phyloP scores from a whole-genome alignment of 2,888 invertebrate species.

The Spilarctia lutea region DNA sequence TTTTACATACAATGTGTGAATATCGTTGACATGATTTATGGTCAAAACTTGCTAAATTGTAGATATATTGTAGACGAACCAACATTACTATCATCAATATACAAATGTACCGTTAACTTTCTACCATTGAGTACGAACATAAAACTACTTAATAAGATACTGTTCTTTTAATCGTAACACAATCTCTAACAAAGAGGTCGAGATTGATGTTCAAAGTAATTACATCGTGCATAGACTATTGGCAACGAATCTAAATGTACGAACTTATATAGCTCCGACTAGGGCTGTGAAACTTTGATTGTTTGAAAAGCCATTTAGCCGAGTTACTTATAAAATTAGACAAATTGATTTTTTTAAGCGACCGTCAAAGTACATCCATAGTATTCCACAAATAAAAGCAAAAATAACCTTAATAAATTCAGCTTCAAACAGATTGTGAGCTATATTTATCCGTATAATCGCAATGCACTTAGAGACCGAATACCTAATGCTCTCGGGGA shows the following conservation, averaged over 20 bases:
- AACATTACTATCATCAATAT: background rate
- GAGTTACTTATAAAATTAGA: background rate
- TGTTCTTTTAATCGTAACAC: slow-evolving; percentile 48
- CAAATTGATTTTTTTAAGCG: background rate
- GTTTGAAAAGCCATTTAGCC: slow-evolving; percentile 12
- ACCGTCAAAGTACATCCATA: background rate
- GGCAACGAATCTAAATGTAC: slow-evolving; percentile 51
- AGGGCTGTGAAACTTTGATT: slow-evolving; percentile 30
- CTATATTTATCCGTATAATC: slow-evolving; percentile 11
- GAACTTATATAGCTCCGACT: slow-evolving; percentile 29
- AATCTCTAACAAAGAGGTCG: slow-evolving; percentile 42
- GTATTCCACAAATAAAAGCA: background rate
- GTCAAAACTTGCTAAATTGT: background rate
- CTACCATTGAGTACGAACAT: slow-evolving; percentile 25
- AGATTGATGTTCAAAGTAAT: slow-evolving; percentile 64
- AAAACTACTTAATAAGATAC: slow-evolving; percentile 30
- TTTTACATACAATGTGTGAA: background rate
- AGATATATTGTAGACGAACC: background rate
- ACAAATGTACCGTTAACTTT: slow-evolving; percentile 14
- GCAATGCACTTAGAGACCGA: slow-evolving; percentile 18
- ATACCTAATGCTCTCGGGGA: slow-evolving; percentile 17
- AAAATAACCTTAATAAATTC: background rate
- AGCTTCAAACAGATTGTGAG: background rate
- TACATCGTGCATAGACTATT: slow-evolving; percentile 56
- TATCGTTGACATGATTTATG: no score